Conservation (phyloP, 2,113 vertebrate genomes). For the Podarcis muralis region DNA sequence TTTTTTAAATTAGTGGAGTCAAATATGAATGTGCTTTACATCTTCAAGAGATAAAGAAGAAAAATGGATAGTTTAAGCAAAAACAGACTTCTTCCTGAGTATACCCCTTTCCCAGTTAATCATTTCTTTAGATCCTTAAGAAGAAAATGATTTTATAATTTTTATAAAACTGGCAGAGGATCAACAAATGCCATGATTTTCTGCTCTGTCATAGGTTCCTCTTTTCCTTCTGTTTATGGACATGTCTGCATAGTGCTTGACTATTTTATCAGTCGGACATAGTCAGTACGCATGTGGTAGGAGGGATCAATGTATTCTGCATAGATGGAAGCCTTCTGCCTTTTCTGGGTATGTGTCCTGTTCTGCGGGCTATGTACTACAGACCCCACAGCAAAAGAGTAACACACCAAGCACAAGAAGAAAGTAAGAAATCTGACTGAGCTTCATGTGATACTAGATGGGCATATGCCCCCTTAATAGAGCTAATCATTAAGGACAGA, state of each 20-base stretch:
- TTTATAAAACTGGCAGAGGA: background rate
- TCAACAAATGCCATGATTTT: background rate
- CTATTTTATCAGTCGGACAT: background rate
- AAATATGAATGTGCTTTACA: background rate
- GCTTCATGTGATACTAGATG: background rate
- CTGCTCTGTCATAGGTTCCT: background rate
- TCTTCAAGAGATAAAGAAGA: background rate
- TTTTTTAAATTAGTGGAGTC: constrained; percentile 53
- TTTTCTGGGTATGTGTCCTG: background rate
- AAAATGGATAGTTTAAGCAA: background rate
- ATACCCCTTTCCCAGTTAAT: background rate
- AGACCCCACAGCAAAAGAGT: background rate
- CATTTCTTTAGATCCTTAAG: background rate
- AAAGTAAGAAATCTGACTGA: background rate
- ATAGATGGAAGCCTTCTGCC: background rate
- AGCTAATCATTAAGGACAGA: background rate
- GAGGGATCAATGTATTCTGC: background rate
- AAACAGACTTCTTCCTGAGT: background rate
- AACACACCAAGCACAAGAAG: background rate
- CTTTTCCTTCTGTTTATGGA: background rate
- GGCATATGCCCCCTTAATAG: background rate
- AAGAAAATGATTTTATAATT: background rate
- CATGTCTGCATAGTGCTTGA: background rate
- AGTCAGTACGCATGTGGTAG: background rate
- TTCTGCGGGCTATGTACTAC: background rate